Percentiles rank a stretch among this genome's conserved stretches.
Conservation (phyloP, 2,888 invertebrate species). For the Trachelus tabidus region DNA sequence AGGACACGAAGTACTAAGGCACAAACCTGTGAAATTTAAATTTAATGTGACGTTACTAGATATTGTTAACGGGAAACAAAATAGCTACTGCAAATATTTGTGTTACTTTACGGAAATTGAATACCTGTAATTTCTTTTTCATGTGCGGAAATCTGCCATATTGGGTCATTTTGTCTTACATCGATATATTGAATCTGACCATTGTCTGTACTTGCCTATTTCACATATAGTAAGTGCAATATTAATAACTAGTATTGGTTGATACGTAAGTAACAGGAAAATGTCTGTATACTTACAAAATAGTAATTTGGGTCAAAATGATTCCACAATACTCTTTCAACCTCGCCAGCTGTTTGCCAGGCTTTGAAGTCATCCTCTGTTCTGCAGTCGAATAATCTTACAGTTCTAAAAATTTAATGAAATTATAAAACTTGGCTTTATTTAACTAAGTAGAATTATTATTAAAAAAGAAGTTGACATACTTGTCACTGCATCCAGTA, state of each 20-base stretch:
- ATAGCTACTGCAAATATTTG: background rate
- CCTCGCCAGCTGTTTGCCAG: conserved; percentile 84
- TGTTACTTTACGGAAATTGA: conserved; percentile 10
- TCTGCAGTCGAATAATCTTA: conserved; percentile 86
- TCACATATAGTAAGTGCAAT: conserved; percentile 17
- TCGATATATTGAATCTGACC: conserved; percentile 71
- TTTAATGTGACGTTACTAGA: conserved; percentile 8
- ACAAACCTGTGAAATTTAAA: conserved; percentile 69
- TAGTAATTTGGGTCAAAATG: conserved; percentile 81
- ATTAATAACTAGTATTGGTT: conserved; percentile 5
- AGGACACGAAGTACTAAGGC: conserved; percentile 77
- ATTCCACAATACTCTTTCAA: conserved; percentile 91
- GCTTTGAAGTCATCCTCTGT: conserved; percentile 69
- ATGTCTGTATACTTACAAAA: conserved; percentile 70
- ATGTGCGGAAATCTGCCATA: conserved; percentile 84
- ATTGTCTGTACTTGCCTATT: conserved; percentile 68
- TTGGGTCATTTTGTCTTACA: conserved; percentile 68
- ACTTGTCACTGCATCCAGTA: conserved; percentile 85
- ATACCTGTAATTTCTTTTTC: conserved; percentile 85
- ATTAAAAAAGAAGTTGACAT: conserved; percentile 33
- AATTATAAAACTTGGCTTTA: conserved; percentile 12
- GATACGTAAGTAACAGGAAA: background rate
- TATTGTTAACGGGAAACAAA: conserved; percentile 3
- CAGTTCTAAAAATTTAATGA: conserved; percentile 68
- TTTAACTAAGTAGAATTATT: background rate